A percentile compares a stretch with the other conserved stretches of the same genome.
These are phyloP conservation scores for Columba guinea DNA, from an alignment of 2,797 vertebrate genomes.

Conservation along the genomic window DNA sequence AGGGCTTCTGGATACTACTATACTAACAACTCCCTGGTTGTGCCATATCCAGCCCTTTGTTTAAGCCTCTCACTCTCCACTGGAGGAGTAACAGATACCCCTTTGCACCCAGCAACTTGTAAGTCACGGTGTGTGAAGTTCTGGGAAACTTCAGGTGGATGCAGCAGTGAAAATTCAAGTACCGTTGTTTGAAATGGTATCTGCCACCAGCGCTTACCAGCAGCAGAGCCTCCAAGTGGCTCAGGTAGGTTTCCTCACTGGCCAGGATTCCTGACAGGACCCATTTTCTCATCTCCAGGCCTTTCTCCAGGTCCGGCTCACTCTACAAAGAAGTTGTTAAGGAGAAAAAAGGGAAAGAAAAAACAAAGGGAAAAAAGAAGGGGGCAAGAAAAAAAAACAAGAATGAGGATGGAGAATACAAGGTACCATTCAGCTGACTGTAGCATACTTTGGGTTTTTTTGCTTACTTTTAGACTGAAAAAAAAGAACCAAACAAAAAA, in stretches of 20 bases:
- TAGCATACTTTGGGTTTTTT: background rate
- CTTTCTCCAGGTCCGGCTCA: conserved; percentile 91
- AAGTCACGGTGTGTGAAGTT: background rate
- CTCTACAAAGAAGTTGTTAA: conserved; percentile 71
- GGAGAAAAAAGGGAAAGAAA: rapidly evolving
- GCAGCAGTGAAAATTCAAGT: background rate
- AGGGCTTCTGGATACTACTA: background rate
- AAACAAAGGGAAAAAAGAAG: rapidly evolving
- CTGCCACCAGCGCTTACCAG: conserved; percentile 78
- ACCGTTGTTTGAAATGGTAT: background rate
- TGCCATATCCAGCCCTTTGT: background rate
- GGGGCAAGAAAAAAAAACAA: background rate
- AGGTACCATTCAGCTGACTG: background rate
- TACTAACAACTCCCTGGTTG: background rate
- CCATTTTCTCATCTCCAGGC: conserved; percentile 95
- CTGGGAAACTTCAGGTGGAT: background rate
- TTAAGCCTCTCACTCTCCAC: background rate
- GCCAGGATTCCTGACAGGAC: conserved; percentile 94
- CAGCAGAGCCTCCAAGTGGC: conserved; percentile 90
- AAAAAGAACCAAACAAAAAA: background rate
- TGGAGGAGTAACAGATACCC: background rate
- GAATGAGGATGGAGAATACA: background rate
- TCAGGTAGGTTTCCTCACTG: conserved; percentile 92
- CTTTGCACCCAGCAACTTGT: background rate
- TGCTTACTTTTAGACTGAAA: background rate